Conservation (phyloP, 2,888 invertebrate genomes). For the Crocallis elinguaria region DNA sequence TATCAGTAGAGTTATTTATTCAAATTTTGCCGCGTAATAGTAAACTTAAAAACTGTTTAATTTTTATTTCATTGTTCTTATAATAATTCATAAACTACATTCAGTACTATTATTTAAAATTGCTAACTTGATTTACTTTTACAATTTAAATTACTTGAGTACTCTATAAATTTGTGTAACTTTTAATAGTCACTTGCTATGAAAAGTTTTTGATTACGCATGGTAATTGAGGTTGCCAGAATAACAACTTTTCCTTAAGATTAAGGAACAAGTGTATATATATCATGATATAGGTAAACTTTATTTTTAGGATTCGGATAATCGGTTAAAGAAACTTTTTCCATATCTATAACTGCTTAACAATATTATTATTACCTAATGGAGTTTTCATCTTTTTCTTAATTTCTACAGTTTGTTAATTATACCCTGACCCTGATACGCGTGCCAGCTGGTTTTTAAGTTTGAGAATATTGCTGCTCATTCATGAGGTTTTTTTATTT, state of each 20-base stretch:
- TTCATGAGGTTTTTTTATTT: too few relatives aligned
- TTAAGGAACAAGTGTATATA: neutral
- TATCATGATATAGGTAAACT: too few relatives aligned
- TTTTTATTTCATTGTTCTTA: neutral
- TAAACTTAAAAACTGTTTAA: neutral
- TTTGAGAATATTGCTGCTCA: too few relatives aligned
- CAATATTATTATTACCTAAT: too few relatives aligned
- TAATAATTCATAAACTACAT: neutral
- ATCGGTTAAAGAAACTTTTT: too few relatives aligned
- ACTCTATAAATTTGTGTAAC: neutral
- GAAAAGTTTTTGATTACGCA: conserved; percentile 30
- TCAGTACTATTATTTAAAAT: neutral
- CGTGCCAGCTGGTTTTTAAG: too few relatives aligned
- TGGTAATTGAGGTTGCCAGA: conserved; percentile 26
- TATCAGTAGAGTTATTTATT: conserved; percentile 34
- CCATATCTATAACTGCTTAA: too few relatives aligned
- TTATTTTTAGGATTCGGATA: too few relatives aligned
- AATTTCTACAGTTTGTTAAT: too few relatives aligned
- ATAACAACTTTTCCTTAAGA: conserved; percentile 1
- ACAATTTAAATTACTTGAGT: neutral
- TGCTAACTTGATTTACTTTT: neutral
- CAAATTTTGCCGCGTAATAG: conserved; percentile 49
- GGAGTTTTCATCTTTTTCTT: too few relatives aligned
- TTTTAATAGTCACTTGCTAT: neutral
- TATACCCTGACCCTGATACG: too few relatives aligned